Base-by-base conservation (phyloP, 2,113 vertebrate species). In the Nothocercus julius region DNA sequence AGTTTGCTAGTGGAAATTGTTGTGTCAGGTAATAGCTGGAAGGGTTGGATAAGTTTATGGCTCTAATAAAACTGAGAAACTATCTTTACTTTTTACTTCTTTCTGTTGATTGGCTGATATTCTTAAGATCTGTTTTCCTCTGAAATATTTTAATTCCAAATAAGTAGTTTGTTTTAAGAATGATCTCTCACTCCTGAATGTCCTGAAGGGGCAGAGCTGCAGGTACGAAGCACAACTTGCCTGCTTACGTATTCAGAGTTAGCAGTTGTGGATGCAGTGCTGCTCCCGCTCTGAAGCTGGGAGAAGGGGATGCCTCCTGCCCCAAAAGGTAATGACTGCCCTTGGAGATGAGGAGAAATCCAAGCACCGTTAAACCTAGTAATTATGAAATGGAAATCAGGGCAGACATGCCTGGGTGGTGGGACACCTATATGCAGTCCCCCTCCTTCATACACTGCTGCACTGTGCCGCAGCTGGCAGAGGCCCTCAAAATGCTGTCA, bases 351-450 rank as follows among this genome's bases (percentile, higher is more conserved):
- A 54, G 56, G 19, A 76, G 67, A 58, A 54, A 36, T 67, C 45
- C 1, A 4, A 78, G 59, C 54, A 6, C 38, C 40, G 15, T 76
- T 86, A 74, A 77, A 81, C 76, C 76, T 83, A 45, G 7, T 67
- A 45, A 32, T 45, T 70, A 49, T 1, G 11, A 75, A 85, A 63
- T 40, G 18, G 36, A 45, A 11, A 63, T 27, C 36, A 54, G 85
- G 40, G 30, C 44, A 51, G 76, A 53, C 1, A 0, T 1, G 13
- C 0, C 0, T 24, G 79, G 34, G 51, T 63, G 82, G 21, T 9
- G 17, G 59, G 67, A 83, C 1, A 1, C 16, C 24, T 47, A 22
- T 25, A n/a, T 30, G 8, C n/a, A 72, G 21, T 19, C 28, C 51
- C 53, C 20, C 28, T 28, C 54, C 32, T 15, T 17, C 12, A 54